Base-by-base conservation (phyloP, 1,140 invertebrate genomes). In the Drosophila pallidifrons region DNA sequence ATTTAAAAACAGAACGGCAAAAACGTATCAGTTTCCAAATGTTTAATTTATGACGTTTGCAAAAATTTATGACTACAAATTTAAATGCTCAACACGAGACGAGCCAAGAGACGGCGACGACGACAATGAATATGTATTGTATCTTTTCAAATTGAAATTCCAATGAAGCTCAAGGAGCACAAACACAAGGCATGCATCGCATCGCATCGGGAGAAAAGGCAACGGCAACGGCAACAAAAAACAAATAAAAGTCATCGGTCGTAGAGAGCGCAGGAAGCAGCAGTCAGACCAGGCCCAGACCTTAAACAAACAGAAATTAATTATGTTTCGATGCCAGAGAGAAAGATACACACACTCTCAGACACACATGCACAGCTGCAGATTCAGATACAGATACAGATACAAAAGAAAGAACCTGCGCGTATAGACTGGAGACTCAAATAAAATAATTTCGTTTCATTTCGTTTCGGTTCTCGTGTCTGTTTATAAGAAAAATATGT, bases 261-360 rank as follows among this genome's bases (percentile, higher is more conserved):
- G 55, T 25, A 5, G 45, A 73, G 81, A 5, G 45, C 77, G 81
- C 80, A 87, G 83, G 81, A 89, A 88, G 87, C 77, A 74, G 59
- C 76, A 82, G 82, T 79, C 82, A 82, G 79, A 68, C 58, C 67
- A 69, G 73, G 69, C 79, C 59, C 79, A 87, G 82, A 88, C 82
- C 89, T 80, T 91, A 91, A 91, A 80, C 88, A 91, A 91, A 91
- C 88, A 91, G 79, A 91, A 91, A 91, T 91, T 91, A 91, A 91
- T 91, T 91, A 91, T 91, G 88, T 88, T 91, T 81, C 86, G 86
- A 90, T 90, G 80, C 52, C 68, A 61, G 49, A 73, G 16, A 64
- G 60, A 74, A 32, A 25, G n/a, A 58, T n/a, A 32, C 10, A 45
- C 20, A 16, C 5, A 54, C 58, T 35, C 38, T 58, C 28, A 15